Evolutionary conservation across 2,113 vertebrate species (phyloP).

Genomic region (Gasterosteus nipponicus): DNA sequence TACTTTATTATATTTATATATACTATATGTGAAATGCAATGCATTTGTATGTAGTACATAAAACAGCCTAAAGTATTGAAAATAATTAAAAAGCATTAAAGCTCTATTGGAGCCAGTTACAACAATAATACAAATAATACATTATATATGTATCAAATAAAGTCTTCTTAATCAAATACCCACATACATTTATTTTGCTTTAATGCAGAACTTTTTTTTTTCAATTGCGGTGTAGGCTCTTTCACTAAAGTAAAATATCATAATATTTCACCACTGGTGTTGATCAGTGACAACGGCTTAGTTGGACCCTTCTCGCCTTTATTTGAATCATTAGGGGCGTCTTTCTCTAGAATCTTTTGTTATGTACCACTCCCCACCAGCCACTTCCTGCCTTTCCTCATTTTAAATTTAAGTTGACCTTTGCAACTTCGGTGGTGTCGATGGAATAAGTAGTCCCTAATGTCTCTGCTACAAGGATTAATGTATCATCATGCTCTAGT

Average conservation of each 20-base stretch:
- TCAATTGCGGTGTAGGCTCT: not conserved
- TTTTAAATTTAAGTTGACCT: too few species aligned
- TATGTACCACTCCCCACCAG: not conserved
- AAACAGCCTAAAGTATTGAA: not conserved
- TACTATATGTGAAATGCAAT: not conserved
- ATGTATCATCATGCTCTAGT: not conserved
- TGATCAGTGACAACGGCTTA: not conserved
- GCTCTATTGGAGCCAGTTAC: not conserved
- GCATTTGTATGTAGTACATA: not conserved
- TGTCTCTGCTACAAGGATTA: not conserved
- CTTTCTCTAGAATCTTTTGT: not conserved
- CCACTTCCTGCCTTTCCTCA: not conserved
- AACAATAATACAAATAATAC: not conserved
- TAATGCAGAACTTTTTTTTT: not conserved
- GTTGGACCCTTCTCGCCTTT: not conserved
- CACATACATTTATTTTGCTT: not conserved
- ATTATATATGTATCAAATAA: not conserved
- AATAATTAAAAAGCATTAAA: not conserved
- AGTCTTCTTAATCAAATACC: not conserved
- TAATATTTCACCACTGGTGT: not conserved
- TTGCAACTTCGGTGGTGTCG: too few species aligned
- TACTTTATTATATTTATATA: not conserved
- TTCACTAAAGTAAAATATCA: not conserved
- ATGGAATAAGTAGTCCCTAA: not conserved
- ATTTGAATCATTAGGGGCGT: not conserved